Conservation (phyloP, 2,888 invertebrate species). For the Xestia ashworthii region DNA sequence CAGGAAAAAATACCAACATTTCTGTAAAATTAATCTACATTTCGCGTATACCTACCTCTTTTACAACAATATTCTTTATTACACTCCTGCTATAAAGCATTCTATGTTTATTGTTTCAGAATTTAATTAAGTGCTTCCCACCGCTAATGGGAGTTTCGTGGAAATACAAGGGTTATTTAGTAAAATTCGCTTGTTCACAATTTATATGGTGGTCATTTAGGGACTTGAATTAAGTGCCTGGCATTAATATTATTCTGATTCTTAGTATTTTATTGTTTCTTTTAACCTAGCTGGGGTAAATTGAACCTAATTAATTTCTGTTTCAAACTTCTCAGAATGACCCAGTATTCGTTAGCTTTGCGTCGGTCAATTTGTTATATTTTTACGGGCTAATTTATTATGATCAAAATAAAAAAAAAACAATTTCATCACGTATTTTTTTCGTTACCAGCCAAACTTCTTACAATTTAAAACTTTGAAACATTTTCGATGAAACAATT, state of each 20-base stretch:
- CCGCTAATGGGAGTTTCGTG: constrained; percentile 49
- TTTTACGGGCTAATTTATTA: background rate
- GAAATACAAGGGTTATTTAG: constrained; percentile 47
- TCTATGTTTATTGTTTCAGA: constrained; percentile 57
- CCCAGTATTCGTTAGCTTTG: background rate
- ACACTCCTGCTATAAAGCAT: constrained; percentile 35
- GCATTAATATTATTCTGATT: constrained; percentile 13
- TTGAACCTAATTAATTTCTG: background rate
- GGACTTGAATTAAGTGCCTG: constrained; percentile 12
- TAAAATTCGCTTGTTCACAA: constrained; percentile 24
- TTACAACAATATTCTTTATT: constrained; percentile 35
- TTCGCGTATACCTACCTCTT: constrained; percentile 11
- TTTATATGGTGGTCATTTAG: constrained; percentile 22
- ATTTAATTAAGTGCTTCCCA: constrained; percentile 58
- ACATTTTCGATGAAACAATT: background rate
- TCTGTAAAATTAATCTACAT: constrained; percentile 4
- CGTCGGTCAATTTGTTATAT: background rate
- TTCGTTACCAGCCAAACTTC: background rate
- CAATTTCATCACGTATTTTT: background rate
- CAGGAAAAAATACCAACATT: background rate
- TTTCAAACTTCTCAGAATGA: background rate
- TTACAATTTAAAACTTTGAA: background rate
- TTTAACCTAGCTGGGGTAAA: background rate
- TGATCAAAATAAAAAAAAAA: constrained; percentile 3
- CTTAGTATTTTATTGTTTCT: constrained; percentile 7